Base-by-base conservation (phyloP, 1,140 invertebrate genomes). In the Neocloeon triangulifer region DNA sequence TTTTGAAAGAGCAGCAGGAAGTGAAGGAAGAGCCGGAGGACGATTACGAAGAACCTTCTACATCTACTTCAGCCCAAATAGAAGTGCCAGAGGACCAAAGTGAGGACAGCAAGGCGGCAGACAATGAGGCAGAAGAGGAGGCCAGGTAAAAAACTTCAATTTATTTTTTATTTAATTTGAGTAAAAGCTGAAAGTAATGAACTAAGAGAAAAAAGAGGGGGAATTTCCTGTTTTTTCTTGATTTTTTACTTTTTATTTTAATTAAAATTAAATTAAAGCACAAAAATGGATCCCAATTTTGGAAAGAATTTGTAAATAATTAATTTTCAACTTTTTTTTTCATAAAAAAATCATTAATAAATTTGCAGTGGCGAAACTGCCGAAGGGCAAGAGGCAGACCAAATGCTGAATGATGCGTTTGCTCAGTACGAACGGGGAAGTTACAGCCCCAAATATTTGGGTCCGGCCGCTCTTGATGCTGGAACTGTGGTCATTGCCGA, bases 1-100 rank as follows among this genome's bases (percentile, higher is more conserved):
- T 88, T 30, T 60, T 98, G 2, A 94, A 91, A 52, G 73, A 77
- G 30, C 80, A 88, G 51, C 78, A 84, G 55, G 73, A 70, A 3
- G 73, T 78, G 0, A 53, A 59, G 3, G 40, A 37, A n/a, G 44
- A 42, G 25, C 53, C 55, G 32, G 43, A 44, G 19, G 39, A 33
- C 4, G 37, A 40, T 12, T 35, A 37, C 3, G 38, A 17, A 10
- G 36, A 33, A 23, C 43, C 28, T 20, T 33, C 34, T 35, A 37
- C 34, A 21, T 35, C 5, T 37, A 45, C n/a, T n/a, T n/a, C 40
- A 32, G 34, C 40, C 40, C 38, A 14, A 20, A 20, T 5, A n/a
- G n/a, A 12, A 23, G 22, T 23, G 22, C 22, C 22, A 23, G 8
- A 8, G 8, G 8, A 23, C 22, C 22, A 23, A 8, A 23, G 8